Conservation (phyloP, 2,888 invertebrate species). For the Callyntrura sp. region DNA sequence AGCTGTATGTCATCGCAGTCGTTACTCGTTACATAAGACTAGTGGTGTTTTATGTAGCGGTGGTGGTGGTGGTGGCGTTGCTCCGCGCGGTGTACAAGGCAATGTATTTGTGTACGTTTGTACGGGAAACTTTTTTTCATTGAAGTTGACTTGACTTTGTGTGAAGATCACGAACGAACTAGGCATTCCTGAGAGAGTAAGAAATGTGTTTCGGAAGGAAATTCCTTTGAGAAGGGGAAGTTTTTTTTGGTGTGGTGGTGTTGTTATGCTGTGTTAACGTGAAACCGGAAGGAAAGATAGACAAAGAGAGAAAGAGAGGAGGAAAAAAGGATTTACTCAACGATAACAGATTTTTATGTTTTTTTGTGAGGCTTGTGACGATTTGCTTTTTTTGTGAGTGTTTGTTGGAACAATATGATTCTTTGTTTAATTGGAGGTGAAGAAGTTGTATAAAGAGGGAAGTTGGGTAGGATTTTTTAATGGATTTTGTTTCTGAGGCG, state of each 20-base stretch:
- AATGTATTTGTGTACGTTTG: background rate
- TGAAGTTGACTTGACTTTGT: constrained; percentile 37
- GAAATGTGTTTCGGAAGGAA: constrained; percentile 16
- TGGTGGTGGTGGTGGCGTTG: background rate
- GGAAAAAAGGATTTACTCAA: background rate
- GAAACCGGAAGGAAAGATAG: constrained; percentile 27
- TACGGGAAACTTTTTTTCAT: no score
- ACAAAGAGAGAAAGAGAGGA: no score
- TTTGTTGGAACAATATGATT: constrained; percentile 54
- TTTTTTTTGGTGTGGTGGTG: background rate
- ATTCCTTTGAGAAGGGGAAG: constrained; percentile 25
- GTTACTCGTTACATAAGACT: constrained; percentile 30
- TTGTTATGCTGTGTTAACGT: no score
- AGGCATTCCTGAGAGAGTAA: constrained; percentile 31
- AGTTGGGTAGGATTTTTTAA: background rate
- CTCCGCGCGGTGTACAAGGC: background rate
- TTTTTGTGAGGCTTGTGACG: background rate
- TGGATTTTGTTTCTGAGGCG: constrained; percentile 31
- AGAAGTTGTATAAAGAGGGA: background rate
- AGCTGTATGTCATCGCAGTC: constrained; percentile 43
- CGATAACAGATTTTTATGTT: background rate
- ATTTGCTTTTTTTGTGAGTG: background rate
- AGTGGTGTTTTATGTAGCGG: background rate
- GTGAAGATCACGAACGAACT: constrained; percentile 38
- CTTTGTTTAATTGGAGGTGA: constrained; percentile 31